Evolutionary conservation across 1,140 invertebrate genomes (phyloP), one percentile per base, ranked within the genome.

Genomic region (Teleogryllus occipitalis): DNA sequence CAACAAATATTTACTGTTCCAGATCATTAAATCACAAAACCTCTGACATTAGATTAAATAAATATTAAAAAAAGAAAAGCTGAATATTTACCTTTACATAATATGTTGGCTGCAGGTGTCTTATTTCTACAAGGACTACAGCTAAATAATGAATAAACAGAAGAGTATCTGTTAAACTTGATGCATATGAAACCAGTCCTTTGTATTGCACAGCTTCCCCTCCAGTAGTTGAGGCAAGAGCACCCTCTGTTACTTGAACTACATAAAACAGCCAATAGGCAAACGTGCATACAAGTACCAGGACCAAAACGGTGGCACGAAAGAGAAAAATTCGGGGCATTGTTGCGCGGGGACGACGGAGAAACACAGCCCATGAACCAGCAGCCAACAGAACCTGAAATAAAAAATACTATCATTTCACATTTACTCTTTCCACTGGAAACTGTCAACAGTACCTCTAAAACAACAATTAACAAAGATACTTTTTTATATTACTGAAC

Each of bases 201-300:
- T 92, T 93, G 85, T 95, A 95, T 85, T 94, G 92, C 49, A 93
- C 90, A 48, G 91, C 90, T 86, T 94, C 93, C 82, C 93, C 93
- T 14, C 90, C 91, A 72, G 93, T 92, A 18, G 91, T 92, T n/a
- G 92, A 88, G 80, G 93, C 92, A 85, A 92, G 91, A 27, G 92
- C 90, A n/a, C 90, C 92, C 86, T 93, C 93, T 46, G 90, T 93
- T 82, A 96, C 91, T 89, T 98, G 93, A 74, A 97, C 96, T 83
- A 96, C 92, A 85, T 98, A 99, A 86, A 99, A 99, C 0, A 99
- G 88, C 97, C 98, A 99, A 87, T 97, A 98, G 18, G 96, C 93
- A 88, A 98, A 97, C 79, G 94, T 96, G 85, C 97, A 95, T 14
- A 99, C 90, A 76, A 97, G 92, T n/a, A 98, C 92, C 54, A 99